These are phyloP conservation scores for Helostoma temminkii DNA, from an alignment of 2,797 vertebrate species.

Conservation along the genomic window DNA sequence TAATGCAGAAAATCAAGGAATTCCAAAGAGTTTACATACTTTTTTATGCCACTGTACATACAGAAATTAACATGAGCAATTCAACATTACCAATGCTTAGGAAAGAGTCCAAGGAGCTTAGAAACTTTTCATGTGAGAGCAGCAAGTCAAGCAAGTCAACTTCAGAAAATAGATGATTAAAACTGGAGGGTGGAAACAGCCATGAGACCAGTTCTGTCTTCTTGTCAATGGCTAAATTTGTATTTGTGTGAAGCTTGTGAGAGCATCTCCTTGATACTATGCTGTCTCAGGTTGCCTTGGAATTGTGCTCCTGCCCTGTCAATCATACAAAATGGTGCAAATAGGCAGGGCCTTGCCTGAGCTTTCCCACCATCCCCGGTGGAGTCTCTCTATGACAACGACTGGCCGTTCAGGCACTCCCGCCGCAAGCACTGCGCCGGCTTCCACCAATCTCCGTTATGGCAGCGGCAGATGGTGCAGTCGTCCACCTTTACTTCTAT, in stretches of 20 bases:
- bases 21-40: not conserved
- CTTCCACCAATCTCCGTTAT: conserved; percentile 99
- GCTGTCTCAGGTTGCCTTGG: conserved; percentile 71
- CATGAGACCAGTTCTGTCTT: conserved; percentile 65
- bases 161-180: conserved; percentile 77
- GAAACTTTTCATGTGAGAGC: conserved; percentile 76
- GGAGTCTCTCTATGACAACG: conserved; percentile 88
- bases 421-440: conserved; percentile 97
- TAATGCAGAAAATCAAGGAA: not conserved
- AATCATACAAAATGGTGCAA: conserved; percentile 81
- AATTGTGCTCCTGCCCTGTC: conserved; percentile 87
- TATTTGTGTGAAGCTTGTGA: conserved; percentile 64
- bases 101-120: conserved; percentile 75
- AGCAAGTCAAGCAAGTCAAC: conserved; percentile 78
- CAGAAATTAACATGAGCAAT: conserved; percentile 67
- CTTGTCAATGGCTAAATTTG: conserved; percentile 59
- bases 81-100: conserved; percentile 66
- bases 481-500: conserved; percentile 99
- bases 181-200: conserved; percentile 68
- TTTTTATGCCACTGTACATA: conserved; percentile 25
- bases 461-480: conserved; percentile 99
- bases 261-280: conserved; percentile 56
- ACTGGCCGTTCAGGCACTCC: conserved; percentile 97
- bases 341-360: conserved; percentile 77
- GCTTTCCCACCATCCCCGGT: conserved; percentile 61